phyloP scores from a whole-genome alignment of 1,140 invertebrate species.

The Drosophila willistoni region DNA sequence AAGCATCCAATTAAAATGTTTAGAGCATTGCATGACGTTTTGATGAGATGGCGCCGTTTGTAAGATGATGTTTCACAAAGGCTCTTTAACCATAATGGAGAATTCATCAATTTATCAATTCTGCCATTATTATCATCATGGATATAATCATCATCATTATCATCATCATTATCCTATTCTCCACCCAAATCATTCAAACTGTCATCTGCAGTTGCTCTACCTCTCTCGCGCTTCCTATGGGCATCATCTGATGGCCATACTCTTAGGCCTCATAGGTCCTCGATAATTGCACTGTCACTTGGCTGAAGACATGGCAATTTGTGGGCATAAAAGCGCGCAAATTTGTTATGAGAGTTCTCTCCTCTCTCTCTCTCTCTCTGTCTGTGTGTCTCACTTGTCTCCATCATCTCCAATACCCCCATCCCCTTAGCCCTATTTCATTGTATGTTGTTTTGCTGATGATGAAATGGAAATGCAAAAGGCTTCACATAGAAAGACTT shows the following conservation, averaged over 20 bases:
- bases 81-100: conserved; percentile 61
- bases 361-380: conserved; percentile 23
- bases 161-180: conserved; percentile 31
- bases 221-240: neutral
- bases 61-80: conserved; percentile 13
- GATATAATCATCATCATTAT: conserved; percentile 34
- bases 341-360: conserved; percentile 68
- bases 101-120: conserved; percentile 70
- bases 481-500: conserved; percentile 24
- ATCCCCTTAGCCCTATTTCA: conserved; percentile 17
- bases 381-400: conserved; percentile 22
- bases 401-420: neutral
- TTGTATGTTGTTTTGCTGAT: conserved; percentile 50
- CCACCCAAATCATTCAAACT: conserved; percentile 57
- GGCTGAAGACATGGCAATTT: conserved; percentile 80
- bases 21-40: no score
- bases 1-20: no score
- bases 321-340: conserved; percentile 80
- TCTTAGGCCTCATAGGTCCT: conserved; percentile 46
- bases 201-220: conserved; percentile 62
- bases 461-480: conserved; percentile 76
- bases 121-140: conserved; percentile 3
- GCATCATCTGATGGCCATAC: conserved; percentile 5
- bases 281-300: conserved; percentile 80
- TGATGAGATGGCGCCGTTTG: conserved; percentile 41